Percentiles rank a stretch among this genome's conserved stretches.
phyloP scores from a whole-genome alignment of 2,888 invertebrate species.

The Blera fallax region DNA sequence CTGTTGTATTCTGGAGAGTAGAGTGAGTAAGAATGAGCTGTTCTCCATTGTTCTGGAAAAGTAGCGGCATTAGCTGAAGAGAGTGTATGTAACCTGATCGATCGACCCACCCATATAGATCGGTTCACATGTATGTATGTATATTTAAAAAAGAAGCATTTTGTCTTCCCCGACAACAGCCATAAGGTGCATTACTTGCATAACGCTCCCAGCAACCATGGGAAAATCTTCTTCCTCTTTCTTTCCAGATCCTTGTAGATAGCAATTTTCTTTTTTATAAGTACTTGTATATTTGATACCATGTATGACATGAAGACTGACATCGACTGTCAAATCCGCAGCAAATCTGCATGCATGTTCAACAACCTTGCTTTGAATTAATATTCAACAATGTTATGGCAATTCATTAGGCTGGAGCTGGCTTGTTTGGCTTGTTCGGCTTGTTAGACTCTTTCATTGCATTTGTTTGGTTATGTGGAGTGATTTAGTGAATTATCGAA shows the following conservation, averaged over 20 bases:
- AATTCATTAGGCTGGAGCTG: conserved; percentile 44
- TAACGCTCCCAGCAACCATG: conserved; percentile 31
- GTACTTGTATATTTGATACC: conserved; percentile 23
- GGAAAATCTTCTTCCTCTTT: conserved; percentile 53
- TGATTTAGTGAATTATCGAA: conserved; percentile 72
- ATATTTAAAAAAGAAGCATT: neutral
- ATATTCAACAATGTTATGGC: conserved; percentile 41
- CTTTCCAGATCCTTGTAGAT: conserved; percentile 41
- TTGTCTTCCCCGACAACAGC: neutral
- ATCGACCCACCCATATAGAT: conserved; percentile 62
- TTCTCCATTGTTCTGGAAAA: conserved; percentile 58
- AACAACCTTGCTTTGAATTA: conserved; percentile 41
- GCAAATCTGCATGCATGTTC: conserved; percentile 55
- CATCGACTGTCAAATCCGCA: conserved; percentile 57
- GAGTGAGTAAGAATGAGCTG: neutral
- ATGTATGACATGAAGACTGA: conserved; percentile 50
- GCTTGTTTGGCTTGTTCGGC: conserved; percentile 25
- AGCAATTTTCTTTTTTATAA: neutral
- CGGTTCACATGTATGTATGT: conserved; percentile 52
- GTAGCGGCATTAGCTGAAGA: conserved; percentile 28
- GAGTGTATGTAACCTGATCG: conserved; percentile 71
- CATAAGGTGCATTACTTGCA: conserved; percentile 60
- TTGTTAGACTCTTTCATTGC: conserved; percentile 15
- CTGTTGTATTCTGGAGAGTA: conserved; percentile 45
- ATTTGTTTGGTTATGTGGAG: conserved; percentile 64